Evolutionary conservation across 1,140 invertebrate species (phyloP).

Genomic region (Acyrthosiphon pisum): DNA sequence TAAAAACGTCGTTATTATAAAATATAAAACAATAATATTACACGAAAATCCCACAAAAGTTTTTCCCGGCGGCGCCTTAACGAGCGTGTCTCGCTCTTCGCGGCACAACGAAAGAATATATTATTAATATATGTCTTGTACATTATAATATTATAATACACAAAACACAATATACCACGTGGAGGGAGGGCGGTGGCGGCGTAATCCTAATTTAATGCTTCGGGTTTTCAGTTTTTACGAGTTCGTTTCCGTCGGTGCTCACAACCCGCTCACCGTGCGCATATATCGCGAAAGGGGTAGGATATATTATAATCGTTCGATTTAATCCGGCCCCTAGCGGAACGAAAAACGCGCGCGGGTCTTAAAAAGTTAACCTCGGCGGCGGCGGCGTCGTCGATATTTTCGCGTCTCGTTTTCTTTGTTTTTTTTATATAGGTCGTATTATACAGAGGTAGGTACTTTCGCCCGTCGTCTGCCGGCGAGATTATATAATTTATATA

Average conservation of each 20-base stretch:
- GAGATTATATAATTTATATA: neutral
- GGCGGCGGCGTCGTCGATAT: neutral
- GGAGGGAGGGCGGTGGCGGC: neutral
- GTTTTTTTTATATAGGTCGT: neutral
- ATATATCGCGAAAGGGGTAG: slow-evolving; percentile 26
- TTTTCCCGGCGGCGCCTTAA: slow-evolving; percentile 25
- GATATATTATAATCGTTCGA: neutral
- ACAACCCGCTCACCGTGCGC: neutral
- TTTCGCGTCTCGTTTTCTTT: neutral
- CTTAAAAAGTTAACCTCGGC: slow-evolving; percentile 44
- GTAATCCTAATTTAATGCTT: slow-evolving; percentile 46
- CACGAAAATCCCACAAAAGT: neutral
- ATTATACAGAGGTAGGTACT: no score
- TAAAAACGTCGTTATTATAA: slow-evolving; percentile 9
- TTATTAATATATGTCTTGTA: neutral
- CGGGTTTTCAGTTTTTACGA: slow-evolving; percentile 37
- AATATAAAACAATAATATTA: neutral
- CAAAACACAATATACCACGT: neutral
- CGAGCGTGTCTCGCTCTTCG: neutral
- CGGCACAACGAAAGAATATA: neutral
- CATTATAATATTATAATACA: neutral
- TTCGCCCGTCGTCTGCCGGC: neutral
- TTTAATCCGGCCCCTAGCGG: neutral
- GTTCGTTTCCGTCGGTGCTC: neutral
- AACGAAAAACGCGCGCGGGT: slow-evolving; percentile 31